A percentile compares a stretch with the other conserved stretches of the same genome.
These are phyloP conservation scores for Cremastinae sp. DNA, from an alignment of 2,888 invertebrate species.

Conservation along the genomic window DNA sequence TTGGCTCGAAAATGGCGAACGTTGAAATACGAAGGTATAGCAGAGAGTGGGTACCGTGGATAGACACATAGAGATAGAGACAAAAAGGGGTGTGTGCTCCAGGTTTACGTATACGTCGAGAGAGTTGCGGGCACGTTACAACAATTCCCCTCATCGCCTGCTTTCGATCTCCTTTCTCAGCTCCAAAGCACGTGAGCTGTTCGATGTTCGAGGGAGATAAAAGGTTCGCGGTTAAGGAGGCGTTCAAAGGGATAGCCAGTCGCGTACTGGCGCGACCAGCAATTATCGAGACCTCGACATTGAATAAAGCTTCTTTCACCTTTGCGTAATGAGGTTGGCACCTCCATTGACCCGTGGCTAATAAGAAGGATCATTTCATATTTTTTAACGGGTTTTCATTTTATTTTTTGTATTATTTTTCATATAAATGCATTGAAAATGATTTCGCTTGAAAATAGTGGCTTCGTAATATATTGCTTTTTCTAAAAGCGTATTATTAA, in stretches of 20 bases:
- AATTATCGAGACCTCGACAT: slow-evolving; percentile 58
- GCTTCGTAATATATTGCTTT: too few species aligned
- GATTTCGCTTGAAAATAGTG: too few species aligned
- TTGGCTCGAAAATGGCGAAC: slow-evolving; percentile 45
- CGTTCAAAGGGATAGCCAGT: slow-evolving; percentile 38
- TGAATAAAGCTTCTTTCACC: slow-evolving; percentile 50
- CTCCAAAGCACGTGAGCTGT: slow-evolving; percentile 6
- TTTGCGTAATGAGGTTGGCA: too few species aligned
- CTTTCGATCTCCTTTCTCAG: neutral
- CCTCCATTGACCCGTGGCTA: too few species aligned
- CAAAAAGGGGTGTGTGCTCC: slow-evolving; percentile 15
- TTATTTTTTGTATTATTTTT: too few species aligned
- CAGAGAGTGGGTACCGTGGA: neutral
- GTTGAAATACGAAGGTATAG: slow-evolving; percentile 1
- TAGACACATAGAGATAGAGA: neutral
- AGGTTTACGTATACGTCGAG: slow-evolving; percentile 36
- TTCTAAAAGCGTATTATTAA: too few species aligned
- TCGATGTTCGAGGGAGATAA: slow-evolving; percentile 29
- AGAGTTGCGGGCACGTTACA: slow-evolving; percentile 32
- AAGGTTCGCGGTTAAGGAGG: slow-evolving; percentile 1
- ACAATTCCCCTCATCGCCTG: slow-evolving; percentile 27
- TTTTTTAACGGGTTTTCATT: too few species aligned
- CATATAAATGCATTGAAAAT: too few species aligned
- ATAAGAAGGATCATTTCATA: too few species aligned
- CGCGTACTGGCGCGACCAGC: slow-evolving; percentile 39